Percentiles rank a stretch among this genome's conserved stretches.
Evolutionary conservation across 2,888 invertebrate genomes (phyloP).

Genomic region (Timandra comae): DNA sequence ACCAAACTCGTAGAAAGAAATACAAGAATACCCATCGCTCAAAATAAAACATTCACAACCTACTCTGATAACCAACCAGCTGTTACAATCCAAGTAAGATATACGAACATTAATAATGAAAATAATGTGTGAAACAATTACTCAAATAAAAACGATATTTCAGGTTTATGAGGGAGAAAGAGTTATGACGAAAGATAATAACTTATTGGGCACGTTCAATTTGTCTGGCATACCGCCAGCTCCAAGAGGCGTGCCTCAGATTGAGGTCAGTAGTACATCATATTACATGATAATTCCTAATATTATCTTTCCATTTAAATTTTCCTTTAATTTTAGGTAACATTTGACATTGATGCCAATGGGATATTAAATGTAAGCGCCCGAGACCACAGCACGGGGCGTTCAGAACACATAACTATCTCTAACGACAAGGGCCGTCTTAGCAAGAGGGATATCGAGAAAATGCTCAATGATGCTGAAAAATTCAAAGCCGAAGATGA

Average conservation of each 20-base stretch:
- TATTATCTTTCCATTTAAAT: no score
- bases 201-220: constrained; percentile 88
- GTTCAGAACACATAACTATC: constrained; percentile 88
- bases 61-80: constrained; percentile 95
- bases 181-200: constrained; percentile 94
- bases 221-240: constrained; percentile 90
- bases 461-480: constrained; percentile 89
- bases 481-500: constrained; percentile 87
- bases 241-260: constrained; percentile 87
- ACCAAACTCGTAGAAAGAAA: constrained; percentile 90
- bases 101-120: neutral
- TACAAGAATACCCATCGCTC: constrained; percentile 86
- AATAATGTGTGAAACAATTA: no score
- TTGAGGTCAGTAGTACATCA: constrained; percentile 77
- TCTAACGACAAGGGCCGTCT: constrained; percentile 91
- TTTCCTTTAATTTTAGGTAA: constrained; percentile 80
- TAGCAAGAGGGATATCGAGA: constrained; percentile 90
- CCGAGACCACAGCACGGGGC: constrained; percentile 86
- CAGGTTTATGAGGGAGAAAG: constrained; percentile 90
- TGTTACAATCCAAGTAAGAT: constrained; percentile 84
- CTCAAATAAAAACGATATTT: no score
- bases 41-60: constrained; percentile 90
- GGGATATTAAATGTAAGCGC: constrained; percentile 90
- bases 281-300: no score
- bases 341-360: constrained; percentile 93